Percentiles rank a stretch among this genome's conserved stretches.
Conservation (phyloP, 2,113 vertebrate species). For the Prietella phreatophila region DNA sequence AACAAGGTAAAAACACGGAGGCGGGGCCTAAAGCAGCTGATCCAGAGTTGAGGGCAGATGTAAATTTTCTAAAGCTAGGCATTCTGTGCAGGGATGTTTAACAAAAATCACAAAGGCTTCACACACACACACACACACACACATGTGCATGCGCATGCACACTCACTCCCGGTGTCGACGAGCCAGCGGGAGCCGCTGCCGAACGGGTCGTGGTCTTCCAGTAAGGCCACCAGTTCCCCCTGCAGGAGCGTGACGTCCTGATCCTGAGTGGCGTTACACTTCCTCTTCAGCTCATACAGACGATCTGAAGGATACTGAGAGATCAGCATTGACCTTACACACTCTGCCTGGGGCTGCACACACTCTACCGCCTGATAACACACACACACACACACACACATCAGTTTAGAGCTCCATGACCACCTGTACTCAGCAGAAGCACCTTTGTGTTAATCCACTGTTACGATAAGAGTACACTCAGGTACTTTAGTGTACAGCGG, state of each 20-base stretch:
- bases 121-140: not conserved
- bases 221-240: conserved; percentile 87
- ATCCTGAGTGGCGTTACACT: conserved; percentile 91
- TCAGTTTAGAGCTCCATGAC: not conserved
- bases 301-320: conserved; percentile 69
- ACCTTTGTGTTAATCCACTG: not conserved
- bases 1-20: not conserved
- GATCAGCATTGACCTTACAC: conserved; percentile 77
- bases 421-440: not conserved
- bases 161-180: conserved; percentile 90
- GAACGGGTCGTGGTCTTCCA: conserved; percentile 85
- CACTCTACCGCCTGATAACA: not conserved
- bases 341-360: conserved; percentile 81
- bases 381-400: conserved; percentile 9
- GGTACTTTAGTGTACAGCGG: not conserved
- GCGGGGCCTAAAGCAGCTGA: not conserved
- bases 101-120: not conserved
- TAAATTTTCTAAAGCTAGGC: not conserved
- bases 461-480: not conserved
- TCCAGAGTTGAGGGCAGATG: not conserved
- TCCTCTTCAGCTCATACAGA: conserved; percentile 89
- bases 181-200: conserved; percentile 92
- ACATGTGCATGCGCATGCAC: conserved; percentile 1
- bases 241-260: conserved; percentile 87
- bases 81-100: not conserved